Percentiles rank a stretch among this genome's conserved stretches.
phyloP scores from a whole-genome alignment of 2,797 vertebrate genomes.

The Botia almorhae region DNA sequence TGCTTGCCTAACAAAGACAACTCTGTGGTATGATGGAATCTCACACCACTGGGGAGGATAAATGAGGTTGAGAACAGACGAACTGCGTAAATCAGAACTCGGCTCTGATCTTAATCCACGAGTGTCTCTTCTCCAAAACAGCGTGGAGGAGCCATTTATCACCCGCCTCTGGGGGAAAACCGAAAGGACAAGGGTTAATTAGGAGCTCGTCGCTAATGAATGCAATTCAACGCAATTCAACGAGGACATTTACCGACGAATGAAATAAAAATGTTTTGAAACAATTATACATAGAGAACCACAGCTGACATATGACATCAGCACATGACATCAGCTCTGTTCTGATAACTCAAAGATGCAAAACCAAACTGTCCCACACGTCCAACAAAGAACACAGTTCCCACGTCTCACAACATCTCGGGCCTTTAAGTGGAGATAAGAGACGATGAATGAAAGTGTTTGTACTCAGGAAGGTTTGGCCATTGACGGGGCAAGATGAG shows the following conservation, averaged over 20 bases:
- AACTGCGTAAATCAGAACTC: constrained; percentile 14
- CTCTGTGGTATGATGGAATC: constrained; percentile 47
- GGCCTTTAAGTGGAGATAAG: constrained; percentile 51
- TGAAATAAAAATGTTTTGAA: neutral
- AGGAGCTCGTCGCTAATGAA: constrained; percentile 23
- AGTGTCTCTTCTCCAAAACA: constrained; percentile 42
- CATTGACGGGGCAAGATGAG: constrained; percentile 61
- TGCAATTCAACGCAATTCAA: constrained; percentile 32
- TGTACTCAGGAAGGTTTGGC: constrained; percentile 51
- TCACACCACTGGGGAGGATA: constrained; percentile 27
- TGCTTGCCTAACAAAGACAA: constrained; percentile 50
- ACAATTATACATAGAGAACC: neutral
- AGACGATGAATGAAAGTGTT: constrained; percentile 54
- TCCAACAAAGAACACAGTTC: constrained; percentile 42
- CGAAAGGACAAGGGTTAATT: constrained; percentile 34
- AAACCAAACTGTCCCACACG: constrained; percentile 46
- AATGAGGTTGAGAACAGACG: constrained; percentile 49
- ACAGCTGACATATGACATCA: constrained; percentile 43
- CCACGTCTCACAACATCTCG: constrained; percentile 45
- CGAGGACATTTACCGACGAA: neutral
- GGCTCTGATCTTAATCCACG: constrained; percentile 46
- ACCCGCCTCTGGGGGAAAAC: constrained; percentile 25
- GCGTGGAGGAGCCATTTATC: constrained; percentile 32
- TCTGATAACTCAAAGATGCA: constrained; percentile 37
- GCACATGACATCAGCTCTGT: constrained; percentile 31